These are phyloP conservation scores for Zelostemma sp. DNA, from an alignment of 1,140 invertebrate species.

Conservation along the genomic window DNA sequence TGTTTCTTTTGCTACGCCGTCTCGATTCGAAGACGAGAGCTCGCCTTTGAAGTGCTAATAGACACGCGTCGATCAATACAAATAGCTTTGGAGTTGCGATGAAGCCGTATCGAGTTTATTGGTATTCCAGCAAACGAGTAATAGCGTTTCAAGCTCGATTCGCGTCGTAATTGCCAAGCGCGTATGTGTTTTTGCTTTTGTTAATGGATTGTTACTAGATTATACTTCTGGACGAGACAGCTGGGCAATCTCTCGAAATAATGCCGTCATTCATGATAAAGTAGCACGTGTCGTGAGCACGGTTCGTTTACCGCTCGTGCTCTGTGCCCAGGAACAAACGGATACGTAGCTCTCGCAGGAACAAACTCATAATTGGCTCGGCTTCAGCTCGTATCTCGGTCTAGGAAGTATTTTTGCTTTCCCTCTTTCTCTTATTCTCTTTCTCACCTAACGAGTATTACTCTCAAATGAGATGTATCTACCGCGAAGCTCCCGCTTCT, in stretches of 20 bases:
- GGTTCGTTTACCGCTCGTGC: slow-evolving; percentile 24
- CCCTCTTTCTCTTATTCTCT: no score
- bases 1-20: not conserved
- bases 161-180: not conserved
- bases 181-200: not conserved
- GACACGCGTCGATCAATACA: not conserved
- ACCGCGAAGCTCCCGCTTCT: not conserved
- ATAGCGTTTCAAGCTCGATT: not conserved
- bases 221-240: not conserved
- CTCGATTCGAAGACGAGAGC: not conserved
- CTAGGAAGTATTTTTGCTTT: slow-evolving; percentile 5
- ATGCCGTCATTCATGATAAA: slow-evolving; percentile 37
- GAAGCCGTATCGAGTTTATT: slow-evolving; percentile 1
- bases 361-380: slow-evolving; percentile 32
- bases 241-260: slow-evolving; percentile 10
- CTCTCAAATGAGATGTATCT: slow-evolving; percentile 1
- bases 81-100: not conserved
- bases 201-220: slow-evolving; percentile 1
- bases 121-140: not conserved
- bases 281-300: slow-evolving; percentile 33
- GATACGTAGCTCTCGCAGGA: slow-evolving; percentile 9
- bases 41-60: not conserved
- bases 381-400: slow-evolving; percentile 32
- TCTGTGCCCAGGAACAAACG: slow-evolving; percentile 16
- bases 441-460: slow-evolving; percentile 4